Evolutionary conservation across 2,888 invertebrate genomes (phyloP).

Genomic region (Tromatobia lineatoria): DNA sequence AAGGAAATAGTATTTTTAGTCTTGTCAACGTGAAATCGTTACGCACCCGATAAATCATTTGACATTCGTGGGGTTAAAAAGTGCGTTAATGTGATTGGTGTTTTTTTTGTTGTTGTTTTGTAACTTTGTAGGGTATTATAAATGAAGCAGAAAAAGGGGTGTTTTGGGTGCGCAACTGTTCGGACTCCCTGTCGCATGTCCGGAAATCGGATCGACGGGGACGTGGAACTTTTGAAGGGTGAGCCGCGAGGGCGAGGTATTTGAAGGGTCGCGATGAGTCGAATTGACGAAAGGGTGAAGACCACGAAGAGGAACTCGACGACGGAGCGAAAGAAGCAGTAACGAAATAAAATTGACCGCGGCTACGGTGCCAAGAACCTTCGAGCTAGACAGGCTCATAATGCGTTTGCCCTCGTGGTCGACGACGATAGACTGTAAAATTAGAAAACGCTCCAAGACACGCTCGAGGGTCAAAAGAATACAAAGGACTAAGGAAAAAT

Average conservation of each 20-base stretch:
- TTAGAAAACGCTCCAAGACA: constrained; percentile 80
- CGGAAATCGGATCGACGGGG: constrained; percentile 3
- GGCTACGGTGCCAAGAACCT: constrained; percentile 76
- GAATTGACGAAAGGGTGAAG: constrained; percentile 24
- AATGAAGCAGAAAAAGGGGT: too few species aligned
- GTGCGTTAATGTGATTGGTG: not conserved
- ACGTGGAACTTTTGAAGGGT: not conserved
- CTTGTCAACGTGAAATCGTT: too few species aligned
- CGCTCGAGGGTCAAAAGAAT: constrained; percentile 75
- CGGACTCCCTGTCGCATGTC: not conserved
- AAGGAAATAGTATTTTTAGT: not conserved
- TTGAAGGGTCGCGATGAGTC: constrained; percentile 10
- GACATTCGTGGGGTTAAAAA: not conserved
- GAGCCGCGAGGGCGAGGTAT: too few species aligned
- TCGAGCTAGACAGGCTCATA: constrained; percentile 74
- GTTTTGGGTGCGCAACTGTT: not conserved
- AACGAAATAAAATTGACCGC: constrained; percentile 61
- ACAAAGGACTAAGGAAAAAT: constrained; percentile 70
- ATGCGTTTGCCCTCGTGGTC: constrained; percentile 80
- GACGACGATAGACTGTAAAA: constrained; percentile 78
- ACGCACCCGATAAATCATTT: too few species aligned
- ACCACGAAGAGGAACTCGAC: not conserved
- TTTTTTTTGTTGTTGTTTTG: not conserved
- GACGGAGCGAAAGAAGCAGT: constrained; percentile 5
- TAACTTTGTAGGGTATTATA: too few species aligned